Percentiles rank a stretch among this genome's conserved stretches.
Conservation (phyloP, 2,888 invertebrate species). For the Phasia obesa region DNA sequence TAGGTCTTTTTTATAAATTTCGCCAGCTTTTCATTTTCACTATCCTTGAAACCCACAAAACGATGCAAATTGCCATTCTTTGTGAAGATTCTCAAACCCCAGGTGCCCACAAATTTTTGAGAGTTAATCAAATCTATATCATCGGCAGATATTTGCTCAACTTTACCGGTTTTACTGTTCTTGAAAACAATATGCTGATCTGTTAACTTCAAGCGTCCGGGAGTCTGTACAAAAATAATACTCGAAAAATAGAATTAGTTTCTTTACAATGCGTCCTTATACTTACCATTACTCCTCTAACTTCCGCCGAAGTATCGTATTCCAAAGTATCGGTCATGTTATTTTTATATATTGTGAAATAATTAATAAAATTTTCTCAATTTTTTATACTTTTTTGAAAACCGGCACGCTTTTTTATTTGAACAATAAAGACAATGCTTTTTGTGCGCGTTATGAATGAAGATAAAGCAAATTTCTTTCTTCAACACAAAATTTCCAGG, state of each 20-base stretch:
- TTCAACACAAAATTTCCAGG: neutral
- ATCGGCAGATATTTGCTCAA: constrained; percentile 91
- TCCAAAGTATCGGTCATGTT: constrained; percentile 91
- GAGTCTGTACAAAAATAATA: constrained; percentile 85
- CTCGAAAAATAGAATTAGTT: neutral
- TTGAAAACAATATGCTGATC: constrained; percentile 96
- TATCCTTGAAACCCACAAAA: constrained; percentile 96
- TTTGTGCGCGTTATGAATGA: constrained; percentile 50
- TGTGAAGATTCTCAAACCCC: constrained; percentile 94
- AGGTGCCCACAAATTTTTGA: constrained; percentile 94
- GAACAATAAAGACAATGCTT: constrained; percentile 42
- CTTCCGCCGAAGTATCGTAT: constrained; percentile 92
- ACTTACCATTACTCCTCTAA: constrained; percentile 93
- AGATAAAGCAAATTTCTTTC: constrained; percentile 26
- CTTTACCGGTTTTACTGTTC: constrained; percentile 97
- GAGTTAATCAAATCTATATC: constrained; percentile 96
- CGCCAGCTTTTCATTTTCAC: constrained; percentile 95
- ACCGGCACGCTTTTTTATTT: constrained; percentile 49
- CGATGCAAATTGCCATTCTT: constrained; percentile 95
- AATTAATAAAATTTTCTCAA: neutral
- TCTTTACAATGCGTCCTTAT: neutral
- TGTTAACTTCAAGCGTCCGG: constrained; percentile 95
- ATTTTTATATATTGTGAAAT: neutral
- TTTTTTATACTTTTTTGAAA: neutral
- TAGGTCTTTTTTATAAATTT: constrained; percentile 94